Evolutionary conservation across 2,797 vertebrate genomes (phyloP).

Genomic region (Acrossocheilus fasciatus): DNA sequence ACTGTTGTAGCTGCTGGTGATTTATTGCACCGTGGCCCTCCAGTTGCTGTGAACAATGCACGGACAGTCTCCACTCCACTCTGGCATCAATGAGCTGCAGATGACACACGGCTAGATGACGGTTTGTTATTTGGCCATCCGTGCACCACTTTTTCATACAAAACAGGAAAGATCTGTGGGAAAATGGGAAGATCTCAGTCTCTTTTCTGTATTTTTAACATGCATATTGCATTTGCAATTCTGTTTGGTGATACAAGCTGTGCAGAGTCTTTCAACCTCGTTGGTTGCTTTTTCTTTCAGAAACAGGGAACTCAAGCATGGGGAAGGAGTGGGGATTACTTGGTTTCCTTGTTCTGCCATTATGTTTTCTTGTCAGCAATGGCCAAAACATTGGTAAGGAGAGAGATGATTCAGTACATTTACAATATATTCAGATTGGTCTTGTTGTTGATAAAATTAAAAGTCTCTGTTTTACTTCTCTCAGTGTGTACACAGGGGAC

Average conservation of each 20-base stretch:
- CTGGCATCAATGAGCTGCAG: no score
- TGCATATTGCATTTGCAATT: background rate
- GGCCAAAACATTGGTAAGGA: constrained; percentile 72
- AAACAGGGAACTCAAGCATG: constrained; percentile 66
- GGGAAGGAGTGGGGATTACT: constrained; percentile 61
- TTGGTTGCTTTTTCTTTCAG: no score
- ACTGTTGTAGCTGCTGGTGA: no score
- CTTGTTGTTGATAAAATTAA: background rate
- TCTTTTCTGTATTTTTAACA: background rate
- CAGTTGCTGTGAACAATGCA: no score
- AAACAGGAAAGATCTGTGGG: background rate
- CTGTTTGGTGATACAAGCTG: background rate
- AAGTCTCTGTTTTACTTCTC: no score
- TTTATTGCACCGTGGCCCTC: no score
- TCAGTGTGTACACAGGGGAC: constrained; percentile 66
- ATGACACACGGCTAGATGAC: no score
- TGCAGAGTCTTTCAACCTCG: no score
- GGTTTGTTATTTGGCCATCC: no score
- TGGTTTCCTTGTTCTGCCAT: constrained; percentile 64
- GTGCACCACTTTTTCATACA: background rate
- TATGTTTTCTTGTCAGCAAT: constrained; percentile 64
- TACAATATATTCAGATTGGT: no score
- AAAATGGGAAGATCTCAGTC: background rate
- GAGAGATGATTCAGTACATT: background rate
- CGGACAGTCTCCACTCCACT: no score